Evolutionary conservation across 2,888 invertebrate genomes (phyloP), one percentile per base, ranked within the genome.

Genomic region (Cheilosia variabilis): DNA sequence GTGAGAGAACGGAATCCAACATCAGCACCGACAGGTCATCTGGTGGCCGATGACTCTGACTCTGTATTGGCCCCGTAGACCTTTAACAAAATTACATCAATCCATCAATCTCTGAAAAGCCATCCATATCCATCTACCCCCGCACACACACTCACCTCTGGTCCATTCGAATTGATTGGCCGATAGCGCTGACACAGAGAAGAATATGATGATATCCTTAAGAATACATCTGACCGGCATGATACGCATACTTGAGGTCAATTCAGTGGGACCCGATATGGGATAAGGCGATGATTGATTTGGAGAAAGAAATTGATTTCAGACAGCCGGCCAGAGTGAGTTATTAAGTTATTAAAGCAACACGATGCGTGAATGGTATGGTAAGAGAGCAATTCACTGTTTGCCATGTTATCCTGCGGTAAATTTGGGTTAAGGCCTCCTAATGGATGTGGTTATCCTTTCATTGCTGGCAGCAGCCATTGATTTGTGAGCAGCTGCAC

Each of bases 41-140:
- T 66, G 60, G 57, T 68, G 80, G 73, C 79, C 57, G 27, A 72
- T 76, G 75, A 71, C 76, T 77, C 34, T 76, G 75, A 71, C 76
- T 77, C 34, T 47, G 69, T 53, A 71, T 31, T 69, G 60, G 68
- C 41, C 58, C 45, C 47, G 69, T 65, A 75, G 69, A 84, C 79
- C 80, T 71, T 71, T 71, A 60, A 80, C 71, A 58, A 80, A 84
- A 84, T 84, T 80, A 84, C 84, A 80, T 66, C 79, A 71, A 84
- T 84, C 80, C 50, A 80, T 84, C 84, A 84, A 75, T 75, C 69
- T 71, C 31, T 43, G 71, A 60, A 63, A 69, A 76, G 43, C 69
- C 53, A 80, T 80, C 57, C 69, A 71, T 60, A 80, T 80, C 57
- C 69, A 71, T 84, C 65, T 65, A 19, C 9, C 15, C 43, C 75